Base-by-base conservation (phyloP, 2,797 vertebrate genomes). In the Eutrigla gurnardus region DNA sequence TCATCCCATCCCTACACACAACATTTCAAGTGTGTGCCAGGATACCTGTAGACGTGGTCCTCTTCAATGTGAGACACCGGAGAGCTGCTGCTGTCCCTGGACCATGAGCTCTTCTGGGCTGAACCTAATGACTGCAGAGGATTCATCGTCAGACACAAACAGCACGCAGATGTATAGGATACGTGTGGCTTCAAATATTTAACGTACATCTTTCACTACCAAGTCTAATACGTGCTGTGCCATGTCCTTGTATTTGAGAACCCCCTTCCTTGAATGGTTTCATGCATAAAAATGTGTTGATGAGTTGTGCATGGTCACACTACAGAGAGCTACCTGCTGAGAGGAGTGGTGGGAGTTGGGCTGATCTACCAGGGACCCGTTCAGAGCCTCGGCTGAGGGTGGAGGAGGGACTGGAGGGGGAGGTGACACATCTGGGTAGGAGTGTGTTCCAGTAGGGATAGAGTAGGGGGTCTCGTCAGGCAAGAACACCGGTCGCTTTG, bases 1-100 rank as follows among this genome's bases (percentile, higher is more conserved):
- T 25, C 25, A 25, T 25, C 25, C 25, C 25, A 25, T 25, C 25
- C 25, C 25, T 7, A 47, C 7, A 63, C 6, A 45, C 6, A 58
- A 49, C 18, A 46, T 57, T 13, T 60, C 0, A 33, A 43, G 65
- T 1, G 39, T 33, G 40, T 8, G 7, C 36, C 8, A 40, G 50
- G 55, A 42, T 92, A 99, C 98, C 98, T 99, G 93, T 99, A 99
- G 61, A 99, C 97, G 95, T 99, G 97, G 65, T 99, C 98, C 84
- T 99, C 98, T 91, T 99, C 98, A 11, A 92, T 79, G 54, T 93
- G 93, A 64, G 95, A 91, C 15, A 93, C 75, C 0, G 96, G 93
- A 64, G 96, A 93, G 73, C 94, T 94, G 57, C 92, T 91, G 55
- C 94, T 88, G 85, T 98, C 97, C 86, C 88, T 93, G 69, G 96